phyloP scores from a whole-genome alignment of 2,888 invertebrate genomes.

The Megamerina dolium region DNA sequence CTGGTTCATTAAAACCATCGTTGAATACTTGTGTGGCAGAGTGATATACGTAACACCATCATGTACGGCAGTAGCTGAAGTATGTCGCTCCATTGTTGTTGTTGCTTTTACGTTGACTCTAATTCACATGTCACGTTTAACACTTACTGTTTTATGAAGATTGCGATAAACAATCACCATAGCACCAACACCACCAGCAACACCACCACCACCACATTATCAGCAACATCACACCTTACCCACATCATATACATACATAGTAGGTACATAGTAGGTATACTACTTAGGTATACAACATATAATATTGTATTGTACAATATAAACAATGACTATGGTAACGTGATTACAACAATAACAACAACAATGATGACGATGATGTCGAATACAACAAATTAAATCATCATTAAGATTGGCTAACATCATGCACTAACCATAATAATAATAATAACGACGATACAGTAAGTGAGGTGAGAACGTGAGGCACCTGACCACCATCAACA shows the following conservation, averaged over 20 bases:
- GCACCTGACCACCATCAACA: not conserved
- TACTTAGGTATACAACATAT: no score
- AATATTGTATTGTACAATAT: no score
- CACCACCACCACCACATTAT: not conserved
- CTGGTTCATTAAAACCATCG: no score
- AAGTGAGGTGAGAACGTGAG: not conserved
- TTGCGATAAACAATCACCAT: not conserved
- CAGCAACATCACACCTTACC: no score
- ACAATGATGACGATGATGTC: not conserved
- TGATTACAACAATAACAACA: not conserved
- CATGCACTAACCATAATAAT: not conserved
- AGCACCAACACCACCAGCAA: not conserved
- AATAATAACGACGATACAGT: not conserved
- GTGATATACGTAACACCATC: no score
- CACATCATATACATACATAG: no score
- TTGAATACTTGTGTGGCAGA: no score
- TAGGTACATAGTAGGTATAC: no score
- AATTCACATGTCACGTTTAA: constrained; percentile 6
- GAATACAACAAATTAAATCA: not conserved
- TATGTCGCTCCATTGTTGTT: not conserved
- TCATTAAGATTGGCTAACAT: constrained; percentile 6
- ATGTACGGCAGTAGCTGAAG: not conserved
- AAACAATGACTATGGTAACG: not conserved
- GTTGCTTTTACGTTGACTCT: constrained; percentile 1
- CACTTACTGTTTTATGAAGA: not conserved